Evolutionary conservation across 2,888 invertebrate species (phyloP).

Genomic region (Ichneumoninae sp.): DNA sequence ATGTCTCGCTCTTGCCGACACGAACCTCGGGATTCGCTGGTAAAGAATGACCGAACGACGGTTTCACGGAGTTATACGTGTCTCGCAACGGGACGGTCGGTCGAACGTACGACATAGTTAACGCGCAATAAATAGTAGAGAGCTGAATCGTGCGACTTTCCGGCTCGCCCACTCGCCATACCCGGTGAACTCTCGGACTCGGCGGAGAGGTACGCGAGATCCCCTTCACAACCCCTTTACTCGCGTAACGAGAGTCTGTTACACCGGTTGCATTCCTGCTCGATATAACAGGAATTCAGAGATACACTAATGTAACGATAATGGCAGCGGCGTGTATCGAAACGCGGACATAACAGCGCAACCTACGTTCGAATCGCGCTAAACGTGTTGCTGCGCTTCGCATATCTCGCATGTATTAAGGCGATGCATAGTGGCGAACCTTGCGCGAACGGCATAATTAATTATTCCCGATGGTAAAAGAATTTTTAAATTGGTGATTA

Average conservation of each 20-base stretch:
- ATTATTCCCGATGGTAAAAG: background rate
- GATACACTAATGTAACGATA: slow-evolving; percentile 30
- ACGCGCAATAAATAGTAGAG: slow-evolving; percentile 18
- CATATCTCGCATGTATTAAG: background rate
- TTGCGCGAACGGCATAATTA: background rate
- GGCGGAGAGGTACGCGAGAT: slow-evolving; percentile 8
- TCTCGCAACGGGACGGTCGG: background rate
- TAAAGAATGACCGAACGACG: slow-evolving; percentile 42
- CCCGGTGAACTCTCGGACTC: slow-evolving; percentile 47
- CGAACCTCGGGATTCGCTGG: slow-evolving; percentile 15
- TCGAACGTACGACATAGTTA: background rate
- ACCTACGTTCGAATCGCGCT: background rate
- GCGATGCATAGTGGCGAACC: slow-evolving; percentile 1
- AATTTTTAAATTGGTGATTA: background rate
- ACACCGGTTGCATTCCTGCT: slow-evolving; percentile 45
- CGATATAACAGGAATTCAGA: slow-evolving; percentile 37
- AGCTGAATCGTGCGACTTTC: slow-evolving; percentile 42
- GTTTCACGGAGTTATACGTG: background rate
- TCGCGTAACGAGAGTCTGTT: slow-evolving; percentile 8
- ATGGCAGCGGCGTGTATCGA: slow-evolving; percentile 5
- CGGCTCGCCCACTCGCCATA: slow-evolving; percentile 51
- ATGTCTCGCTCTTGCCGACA: slow-evolving; percentile 30
- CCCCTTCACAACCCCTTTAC: background rate
- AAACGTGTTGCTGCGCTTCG: background rate
- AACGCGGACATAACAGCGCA: slow-evolving; percentile 9